Base-by-base conservation (phyloP, 1,140 invertebrate species). In the Drosophila serrata region DNA sequence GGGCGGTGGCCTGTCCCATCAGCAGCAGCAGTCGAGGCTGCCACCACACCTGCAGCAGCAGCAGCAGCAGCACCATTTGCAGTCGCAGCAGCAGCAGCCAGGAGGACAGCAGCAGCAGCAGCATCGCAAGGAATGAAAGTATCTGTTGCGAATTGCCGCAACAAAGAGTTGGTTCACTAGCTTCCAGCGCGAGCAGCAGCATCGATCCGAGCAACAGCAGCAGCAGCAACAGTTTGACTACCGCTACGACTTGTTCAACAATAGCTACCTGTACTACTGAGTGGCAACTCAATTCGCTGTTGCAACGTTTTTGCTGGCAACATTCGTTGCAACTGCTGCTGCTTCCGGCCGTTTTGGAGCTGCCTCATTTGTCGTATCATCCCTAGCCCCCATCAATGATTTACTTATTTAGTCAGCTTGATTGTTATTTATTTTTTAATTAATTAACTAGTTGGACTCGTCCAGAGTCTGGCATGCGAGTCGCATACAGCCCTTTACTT, bases 91-190 rank as follows among this genome's bases (percentile, higher is more conserved):
- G 42, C 57, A 91, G 29, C 87, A 87, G 33, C 82, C 82, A 55
- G 40, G 77, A 49, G 68, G 51, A 49, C 68, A 74, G 63, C 80
- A 88, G 31, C 84, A 76, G 17, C 61, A 68, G 39, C 87, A 84
- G 61, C 91, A 92, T 15, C 90, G 87, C 72, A 92, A 92, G 79
- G 91, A 92, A 92, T 92, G 91, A 92, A 92, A 92, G 75, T 91
- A 91, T 67, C 75, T 92, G 82, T 78, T 90, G 81, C 91, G 91
- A 59, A 81, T 91, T 67, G 87, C 91, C 75, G 84, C 84, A 88
- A 88, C 84, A 78, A 85, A 75, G 80, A 80, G 82, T 82, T 92
- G 91, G 91, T 91, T 92, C 48, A 80, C 76, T 62, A 88, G 80
- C 51, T 84, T 88, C 79, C 84, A 90, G 53, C 77, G 79, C 35